These are phyloP conservation scores for Himalopsyche phryganea DNA, from an alignment of 1,140 invertebrate genomes.

Conservation along the genomic window DNA sequence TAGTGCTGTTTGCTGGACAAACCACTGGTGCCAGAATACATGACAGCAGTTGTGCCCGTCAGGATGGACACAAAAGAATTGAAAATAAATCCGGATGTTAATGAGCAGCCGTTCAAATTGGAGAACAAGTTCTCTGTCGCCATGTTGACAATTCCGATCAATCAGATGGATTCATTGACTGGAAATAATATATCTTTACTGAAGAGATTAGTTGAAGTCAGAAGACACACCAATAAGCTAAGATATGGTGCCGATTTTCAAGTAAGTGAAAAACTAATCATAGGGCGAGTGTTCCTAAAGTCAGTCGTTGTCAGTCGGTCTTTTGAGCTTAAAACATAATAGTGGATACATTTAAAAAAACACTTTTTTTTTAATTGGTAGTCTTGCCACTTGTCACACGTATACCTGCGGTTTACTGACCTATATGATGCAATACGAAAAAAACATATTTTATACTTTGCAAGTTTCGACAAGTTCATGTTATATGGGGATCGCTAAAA, in stretches of 20 bases:
- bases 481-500: too few relatives aligned
- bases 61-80: conserved; percentile 16
- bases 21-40: conserved; percentile 17
- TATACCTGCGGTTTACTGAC: too few relatives aligned
- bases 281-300: too few relatives aligned
- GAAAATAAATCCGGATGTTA: conserved; percentile 4
- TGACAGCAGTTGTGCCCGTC: conserved; percentile 26
- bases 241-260: conserved; percentile 23
- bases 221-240: conserved; percentile 16
- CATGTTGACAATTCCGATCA: conserved; percentile 25
- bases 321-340: too few relatives aligned
- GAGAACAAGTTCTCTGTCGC: conserved; percentile 31
- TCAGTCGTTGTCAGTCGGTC: too few relatives aligned
- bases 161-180: neutral
- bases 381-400: too few relatives aligned
- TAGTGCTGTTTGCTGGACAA: conserved; percentile 19
- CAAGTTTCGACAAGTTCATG: too few relatives aligned
- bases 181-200: conserved; percentile 3
- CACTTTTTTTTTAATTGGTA: too few relatives aligned
- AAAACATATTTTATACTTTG: too few relatives aligned
- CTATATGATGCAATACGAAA: too few relatives aligned
- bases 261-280: conserved; percentile 11
- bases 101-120: conserved; percentile 6
- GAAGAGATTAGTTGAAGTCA: conserved; percentile 21
- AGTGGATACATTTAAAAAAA: too few relatives aligned